A percentile compares a stretch with the other conserved stretches of the same genome.
Evolutionary conservation across 2,888 invertebrate genomes (phyloP).

Genomic region (Xylota segnis): DNA sequence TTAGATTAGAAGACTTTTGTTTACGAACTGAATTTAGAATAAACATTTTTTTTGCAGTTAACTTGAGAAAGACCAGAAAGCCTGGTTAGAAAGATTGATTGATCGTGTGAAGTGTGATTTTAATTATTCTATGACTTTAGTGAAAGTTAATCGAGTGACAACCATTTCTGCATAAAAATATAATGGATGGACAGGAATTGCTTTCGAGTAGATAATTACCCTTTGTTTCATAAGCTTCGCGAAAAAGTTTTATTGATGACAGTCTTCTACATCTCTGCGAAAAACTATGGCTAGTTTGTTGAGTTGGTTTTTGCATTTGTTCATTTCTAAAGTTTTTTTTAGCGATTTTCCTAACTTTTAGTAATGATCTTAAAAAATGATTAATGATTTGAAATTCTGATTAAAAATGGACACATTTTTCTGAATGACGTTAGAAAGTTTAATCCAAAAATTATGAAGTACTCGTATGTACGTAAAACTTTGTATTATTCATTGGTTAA

Average conservation of each 20-base stretch:
- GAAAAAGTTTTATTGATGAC: not conserved
- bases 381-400: not conserved
- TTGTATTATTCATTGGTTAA: no score
- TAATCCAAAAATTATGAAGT: no score
- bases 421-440: no score
- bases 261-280: not conserved
- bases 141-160: constrained; percentile 11
- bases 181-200: not conserved
- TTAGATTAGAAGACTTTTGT: constrained; percentile 32
- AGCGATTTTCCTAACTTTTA: not conserved
- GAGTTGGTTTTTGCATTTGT: not conserved
- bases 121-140: not conserved
- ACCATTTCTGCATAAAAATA: not conserved
- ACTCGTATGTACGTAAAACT: no score
- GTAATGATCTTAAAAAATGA: not conserved
- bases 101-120: constrained; percentile 1
- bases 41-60: not conserved
- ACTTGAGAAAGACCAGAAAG: not conserved
- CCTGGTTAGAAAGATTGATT: not conserved
- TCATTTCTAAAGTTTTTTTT: not conserved
- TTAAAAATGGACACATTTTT: not conserved
- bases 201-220: constrained; percentile 3
- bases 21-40: constrained; percentile 19
- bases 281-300: not conserved
- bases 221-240: not conserved